Percentiles rank a stretch among this genome's conserved stretches.
These are phyloP conservation scores for Montipora sp. DNA, from an alignment of 64 coral and sea anemone species.

Conservation along the genomic window DNA sequence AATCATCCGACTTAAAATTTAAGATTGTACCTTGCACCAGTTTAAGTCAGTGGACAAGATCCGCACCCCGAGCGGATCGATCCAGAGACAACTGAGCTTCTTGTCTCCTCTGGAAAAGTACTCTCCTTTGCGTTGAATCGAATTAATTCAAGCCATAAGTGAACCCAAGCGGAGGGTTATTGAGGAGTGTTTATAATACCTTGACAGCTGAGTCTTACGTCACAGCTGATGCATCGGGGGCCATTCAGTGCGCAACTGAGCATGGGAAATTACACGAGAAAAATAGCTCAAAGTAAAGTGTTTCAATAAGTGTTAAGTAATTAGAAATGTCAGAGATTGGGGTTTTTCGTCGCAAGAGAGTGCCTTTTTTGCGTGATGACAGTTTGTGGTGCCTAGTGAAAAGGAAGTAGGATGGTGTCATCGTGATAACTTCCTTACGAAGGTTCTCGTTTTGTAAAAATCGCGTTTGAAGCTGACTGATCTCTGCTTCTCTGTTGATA, in stretches of 20 bases:
- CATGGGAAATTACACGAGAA: not conserved
- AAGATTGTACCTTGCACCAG: conserved; percentile 16
- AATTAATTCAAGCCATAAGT: not conserved
- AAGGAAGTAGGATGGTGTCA: too few relatives aligned
- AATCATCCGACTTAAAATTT: conserved; percentile 27
- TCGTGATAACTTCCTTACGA: not conserved
- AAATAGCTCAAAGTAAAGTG: not conserved
- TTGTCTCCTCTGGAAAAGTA: not conserved
- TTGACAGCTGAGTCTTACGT: conserved; percentile 27
- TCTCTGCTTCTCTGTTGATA: not conserved
- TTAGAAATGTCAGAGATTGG: not conserved
- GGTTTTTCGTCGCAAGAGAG: not conserved
- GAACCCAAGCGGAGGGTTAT: conserved; percentile 27
- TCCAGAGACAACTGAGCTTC: not conserved
- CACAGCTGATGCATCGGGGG: not conserved
- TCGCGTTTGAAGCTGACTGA: not conserved
- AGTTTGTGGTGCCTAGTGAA: not conserved
- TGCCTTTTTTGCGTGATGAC: not conserved
- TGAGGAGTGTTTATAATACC: conserved; percentile 25
- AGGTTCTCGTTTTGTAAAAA: not conserved
- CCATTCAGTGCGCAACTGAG: not conserved
- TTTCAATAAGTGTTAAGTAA: conserved; percentile 29
- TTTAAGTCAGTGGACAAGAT: not conserved
- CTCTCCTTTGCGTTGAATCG: not conserved
- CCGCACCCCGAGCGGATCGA: not conserved